Base-by-base conservation (phyloP, 1,140 invertebrate genomes). In the Rhopalosiphum padi region DNA sequence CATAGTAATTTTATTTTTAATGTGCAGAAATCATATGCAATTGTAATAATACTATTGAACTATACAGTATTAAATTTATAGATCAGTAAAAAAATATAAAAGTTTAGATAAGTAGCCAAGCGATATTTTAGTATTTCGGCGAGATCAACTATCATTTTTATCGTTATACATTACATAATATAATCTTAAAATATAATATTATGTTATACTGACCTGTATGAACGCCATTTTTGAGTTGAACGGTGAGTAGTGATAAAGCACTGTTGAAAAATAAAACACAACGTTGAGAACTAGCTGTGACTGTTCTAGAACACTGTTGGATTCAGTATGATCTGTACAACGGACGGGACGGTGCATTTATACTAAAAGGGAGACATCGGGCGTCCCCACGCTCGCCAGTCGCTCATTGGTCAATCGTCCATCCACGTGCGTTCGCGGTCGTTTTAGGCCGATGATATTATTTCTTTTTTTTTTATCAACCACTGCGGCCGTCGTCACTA, bases 301-400 rank as follows among this genome's bases (percentile, higher is more conserved):
- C 91, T n/a, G 91, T 93, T 35, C 91, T 25, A n/a, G 91, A 93
- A 93, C 91, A 41, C 91, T 41, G 91, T 93, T 41, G 91, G 37
- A 43, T 85, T 86, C 91, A 43, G 82, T 93, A 43, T 93, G 91
- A 93, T 83, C 23, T 93, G 43, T 86, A 82, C 37, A 9, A 25
- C 48, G 35, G 51, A 43, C 48, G 23, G 48, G 2, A 83, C 48
- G 46, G 82, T 25, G 91, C n/a, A 93, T 93, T 85, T 93, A 93
- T 93, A 93, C 82, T 9, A 37, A 43, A 93, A 93, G 48, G 82
- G 48, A 83, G n/a, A 23, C 55, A 35, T n/a, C 91, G 46, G 9
- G 18, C 7, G 43, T 86, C 91, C 82, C 91, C 82, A 86, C 82
- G 35, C 82, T 37, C 35, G 82, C 77, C 82, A 23, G n/a, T 83